Evolutionary conservation across 2,797 vertebrate genomes (phyloP).

Genomic region (Holocentrus rufus): DNA sequence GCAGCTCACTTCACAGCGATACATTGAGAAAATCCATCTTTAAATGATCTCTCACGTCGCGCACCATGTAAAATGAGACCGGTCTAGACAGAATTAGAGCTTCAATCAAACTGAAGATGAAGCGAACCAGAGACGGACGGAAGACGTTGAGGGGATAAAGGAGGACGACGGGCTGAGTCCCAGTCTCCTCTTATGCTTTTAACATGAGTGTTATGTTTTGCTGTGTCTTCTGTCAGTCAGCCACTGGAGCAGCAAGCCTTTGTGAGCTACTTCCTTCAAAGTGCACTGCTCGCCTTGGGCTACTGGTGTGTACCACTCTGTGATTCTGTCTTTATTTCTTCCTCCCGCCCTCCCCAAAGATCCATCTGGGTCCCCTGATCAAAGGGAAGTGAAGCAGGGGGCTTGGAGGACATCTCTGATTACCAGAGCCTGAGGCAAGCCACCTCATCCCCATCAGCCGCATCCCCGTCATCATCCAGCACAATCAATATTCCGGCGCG

Average conservation of each 20-base stretch:
- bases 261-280: conserved; percentile 65
- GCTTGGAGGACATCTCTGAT: conserved; percentile 67
- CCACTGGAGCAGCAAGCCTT: conserved; percentile 43
- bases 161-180: conserved; percentile 14
- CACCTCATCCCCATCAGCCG: conserved; percentile 50
- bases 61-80: conserved; percentile 32
- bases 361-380: conserved; percentile 68
- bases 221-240: conserved; percentile 56
- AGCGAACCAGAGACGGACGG: conserved; percentile 18
- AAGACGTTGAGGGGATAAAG: conserved; percentile 20
- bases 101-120: conserved; percentile 34
- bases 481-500: conserved; percentile 60
- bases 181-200: conserved; percentile 30
- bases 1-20: conserved; percentile 31
- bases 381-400: conserved; percentile 62
- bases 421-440: conserved; percentile 65
- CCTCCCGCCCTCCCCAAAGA: conserved; percentile 27
- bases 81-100: conserved; percentile 32
- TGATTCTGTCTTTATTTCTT: conserved; percentile 61
- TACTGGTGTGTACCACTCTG: conserved; percentile 60
- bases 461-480: conserved; percentile 43
- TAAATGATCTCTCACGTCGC: conserved; percentile 47
- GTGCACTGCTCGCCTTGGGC: conserved; percentile 58
- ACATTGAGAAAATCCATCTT: conserved; percentile 19
- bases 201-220: conserved; percentile 34